Evolutionary conservation across 2,113 vertebrate species (phyloP), one percentile per base, ranked within the genome.

Genomic region (Phalacrocorax pelagicus): DNA sequence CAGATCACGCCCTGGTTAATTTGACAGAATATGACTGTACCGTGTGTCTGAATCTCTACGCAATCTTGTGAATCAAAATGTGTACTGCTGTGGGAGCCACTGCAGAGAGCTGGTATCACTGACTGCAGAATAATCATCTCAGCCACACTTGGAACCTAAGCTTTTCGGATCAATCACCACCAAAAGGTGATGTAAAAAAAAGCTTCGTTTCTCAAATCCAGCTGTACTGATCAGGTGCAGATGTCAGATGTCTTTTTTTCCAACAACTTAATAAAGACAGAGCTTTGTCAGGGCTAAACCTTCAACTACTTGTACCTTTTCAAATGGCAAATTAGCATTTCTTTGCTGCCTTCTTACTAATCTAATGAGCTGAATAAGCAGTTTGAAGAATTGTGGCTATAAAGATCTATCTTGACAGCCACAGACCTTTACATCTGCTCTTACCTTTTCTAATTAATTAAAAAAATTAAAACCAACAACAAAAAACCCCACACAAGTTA

Each of bases 101-200:
- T 10, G 49, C 49, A 63, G 89, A 63, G 51, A 24, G 18, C 55
- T 47, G 51, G 14, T 59, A 26, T 29, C 17, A 3, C 34, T 36
- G 47, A 15, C 67, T 54, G 67, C 55, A 63, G 15, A 32, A 47
- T 7, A 42, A 57, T 54, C 44, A 52, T 32, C 42, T 62, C 9
- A 0, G 23, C 65, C 61, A 29, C 18, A 18, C 63, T 62, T 38
- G 32, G 51, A 83, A 80, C 40, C 11, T 17, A 40, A 78, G 46
- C 26, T 27, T 81, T 81, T 69, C 7, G 6, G 51, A 71, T 86
- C 2, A 0, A 11, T 72, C 1, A 0, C 42, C 24, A 21, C 29
- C n/a, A 3, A 34, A 69, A 78, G 34, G 57, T 34, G 14, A 47
- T 65, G 8, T 10, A 16, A 63, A 86, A 84, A 86, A 26, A 5